These are phyloP conservation scores for Microtus oregoni DNA, from an alignment of 2,113 vertebrate species.

Conservation along the genomic window DNA sequence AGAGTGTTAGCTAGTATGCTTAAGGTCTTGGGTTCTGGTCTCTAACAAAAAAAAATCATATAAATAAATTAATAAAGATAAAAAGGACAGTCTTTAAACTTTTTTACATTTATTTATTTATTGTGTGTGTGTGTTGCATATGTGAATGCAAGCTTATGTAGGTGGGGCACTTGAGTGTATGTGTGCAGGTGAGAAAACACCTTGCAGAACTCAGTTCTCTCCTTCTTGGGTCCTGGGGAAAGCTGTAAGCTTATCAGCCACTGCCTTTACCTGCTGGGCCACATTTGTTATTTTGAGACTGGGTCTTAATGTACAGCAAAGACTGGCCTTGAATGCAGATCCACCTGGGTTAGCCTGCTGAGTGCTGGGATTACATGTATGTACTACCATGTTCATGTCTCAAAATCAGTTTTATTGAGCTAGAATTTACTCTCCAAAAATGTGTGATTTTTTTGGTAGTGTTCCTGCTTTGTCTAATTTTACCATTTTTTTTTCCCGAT, in stretches of 20 bases:
- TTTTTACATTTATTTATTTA: background rate
- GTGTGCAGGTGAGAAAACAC: background rate
- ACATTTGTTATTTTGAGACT: background rate
- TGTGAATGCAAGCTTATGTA: background rate
- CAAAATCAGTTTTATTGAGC: background rate
- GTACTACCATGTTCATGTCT: background rate
- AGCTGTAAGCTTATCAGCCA: background rate
- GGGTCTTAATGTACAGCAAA: background rate
- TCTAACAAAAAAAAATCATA: background rate
- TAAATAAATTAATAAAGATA: background rate
- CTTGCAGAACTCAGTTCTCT: background rate
- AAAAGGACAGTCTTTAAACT: background rate
- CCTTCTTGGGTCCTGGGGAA: background rate
- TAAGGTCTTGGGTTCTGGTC: background rate
- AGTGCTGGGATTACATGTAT: background rate
- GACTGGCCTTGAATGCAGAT: background rate
- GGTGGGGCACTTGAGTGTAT: background rate
- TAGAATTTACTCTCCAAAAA: background rate
- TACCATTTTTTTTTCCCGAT: background rate
- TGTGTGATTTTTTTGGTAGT: background rate
- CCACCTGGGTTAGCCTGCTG: background rate
- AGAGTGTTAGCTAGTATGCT: background rate
- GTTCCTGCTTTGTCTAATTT: background rate
- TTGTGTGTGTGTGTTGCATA: no score
- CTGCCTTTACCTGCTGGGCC: background rate